Base-by-base conservation (phyloP, 2,113 vertebrate genomes). In the Mustela lutreola region DNA sequence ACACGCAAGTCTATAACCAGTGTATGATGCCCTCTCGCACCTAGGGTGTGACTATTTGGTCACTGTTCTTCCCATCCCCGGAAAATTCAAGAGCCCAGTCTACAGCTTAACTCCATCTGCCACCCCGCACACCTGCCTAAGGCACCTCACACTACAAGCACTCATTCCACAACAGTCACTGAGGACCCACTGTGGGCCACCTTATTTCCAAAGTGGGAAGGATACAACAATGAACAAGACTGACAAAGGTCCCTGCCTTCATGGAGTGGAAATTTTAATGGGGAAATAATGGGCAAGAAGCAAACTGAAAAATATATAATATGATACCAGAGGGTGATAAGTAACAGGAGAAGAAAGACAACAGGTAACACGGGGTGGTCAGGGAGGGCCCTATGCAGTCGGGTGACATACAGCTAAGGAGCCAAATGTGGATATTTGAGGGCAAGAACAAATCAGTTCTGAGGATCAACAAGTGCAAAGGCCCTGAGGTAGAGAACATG, bases 11-110 rank as follows among this genome's bases (percentile, higher is more conserved):
- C 73, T 81, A 2, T 6, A 42, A 31, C 21, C 50, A 1, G 45
- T 4, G 21, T 14, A 9, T 33, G 4, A 0, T 0, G 48, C 26
- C 2, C 7, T 45, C 39, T 28, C 2, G 1, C 3, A 7, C 15
- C 28, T n/a, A 33, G 5, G 16, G 22, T 28, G 5, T 4, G 31
- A 67, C 16, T n/a, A 15, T 8, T 9, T 12, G 33, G 33, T 39
- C 36, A 39, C 53, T 22, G 1, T 1, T 39, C 45, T 11, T 31
- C 73, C 36, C 60, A 22, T 22, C 33, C n/a, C n/a, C 33, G 8
- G 12, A 76, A 53, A 73, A 63, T 42, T 28, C 24, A 12, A 42
- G 83, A 56, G 56, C 62, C n/a, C 33, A 2, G 45, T 33, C 80
- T 12, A n/a, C 3, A 11, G 45, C 50, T 26, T 9, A 22, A 1